These are phyloP conservation scores for Drosophila formosana DNA, from an alignment of 2,888 invertebrate genomes.

Conservation along the genomic window DNA sequence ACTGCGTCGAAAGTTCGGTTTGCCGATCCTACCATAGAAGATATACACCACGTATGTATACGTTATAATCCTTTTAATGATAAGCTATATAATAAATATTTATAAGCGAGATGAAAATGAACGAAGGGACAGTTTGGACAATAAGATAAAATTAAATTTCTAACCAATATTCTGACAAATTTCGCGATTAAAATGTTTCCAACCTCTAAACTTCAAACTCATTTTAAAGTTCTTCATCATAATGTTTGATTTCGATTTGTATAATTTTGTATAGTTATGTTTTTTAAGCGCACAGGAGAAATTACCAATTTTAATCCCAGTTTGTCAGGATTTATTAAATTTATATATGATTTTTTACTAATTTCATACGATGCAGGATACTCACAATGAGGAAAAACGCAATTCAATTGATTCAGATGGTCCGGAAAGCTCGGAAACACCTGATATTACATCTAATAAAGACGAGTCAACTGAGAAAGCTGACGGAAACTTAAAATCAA, in stretches of 20 bases:
- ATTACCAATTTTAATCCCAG: background rate
- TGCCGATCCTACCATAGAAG: conserved; percentile 88
- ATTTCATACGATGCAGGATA: conserved; percentile 38
- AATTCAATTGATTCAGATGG: conserved; percentile 75
- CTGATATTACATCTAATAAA: conserved; percentile 68
- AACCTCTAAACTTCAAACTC: background rate
- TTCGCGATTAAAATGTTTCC: background rate
- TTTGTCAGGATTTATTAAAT: background rate
- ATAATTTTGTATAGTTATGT: background rate
- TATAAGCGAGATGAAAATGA: background rate
- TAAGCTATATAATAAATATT: conserved; percentile 10
- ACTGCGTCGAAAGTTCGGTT: conserved; percentile 95
- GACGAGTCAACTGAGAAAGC: conserved; percentile 73
- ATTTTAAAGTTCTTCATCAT: background rate
- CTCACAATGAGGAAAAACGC: conserved; percentile 67
- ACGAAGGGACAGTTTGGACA: background rate
- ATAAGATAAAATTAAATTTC: background rate
- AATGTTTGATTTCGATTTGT: background rate
- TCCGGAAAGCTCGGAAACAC: conserved; percentile 64
- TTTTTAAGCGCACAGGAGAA: conserved; percentile 17
- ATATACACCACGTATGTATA: conserved; percentile 71
- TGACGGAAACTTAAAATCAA: conserved; percentile 67
- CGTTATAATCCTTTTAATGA: conserved; percentile 16
- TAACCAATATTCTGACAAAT: background rate
- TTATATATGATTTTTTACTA: background rate